Base-by-base conservation (phyloP, 2,113 vertebrate genomes). In the Eudyptes chrysolophus region DNA sequence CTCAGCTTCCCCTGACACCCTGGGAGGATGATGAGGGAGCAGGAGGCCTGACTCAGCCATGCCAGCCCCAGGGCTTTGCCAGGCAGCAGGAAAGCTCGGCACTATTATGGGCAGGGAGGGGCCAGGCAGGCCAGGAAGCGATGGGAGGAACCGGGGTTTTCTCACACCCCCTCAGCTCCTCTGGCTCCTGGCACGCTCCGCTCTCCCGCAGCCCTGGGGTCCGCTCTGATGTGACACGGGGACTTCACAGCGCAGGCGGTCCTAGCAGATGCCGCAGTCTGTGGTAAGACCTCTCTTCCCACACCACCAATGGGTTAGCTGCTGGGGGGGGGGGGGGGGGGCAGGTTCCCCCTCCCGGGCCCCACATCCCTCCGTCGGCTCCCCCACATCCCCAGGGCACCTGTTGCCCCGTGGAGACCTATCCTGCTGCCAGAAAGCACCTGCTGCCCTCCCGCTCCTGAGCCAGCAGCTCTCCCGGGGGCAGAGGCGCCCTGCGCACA, bases 21-120 rank as follows among this genome's bases (percentile, higher is more conserved):
- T 8, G 10, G 7, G 91, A 95, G 85, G 95, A 84, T 72, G 91
- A 87, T 69, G 92, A 90, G n/a, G 84, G 90, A 84, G 92, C 92
- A 91, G 78, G 74, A 94, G 89, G 29, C 81, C 94, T 97, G 97
- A 97, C 25, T 97, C 95, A 97, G 94, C 89, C 75, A 4, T 62
- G 87, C 36, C 77, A 58, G 94, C 94, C 87, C 44, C 89, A 60
- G 90, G 96, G 91, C 81, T 92, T 88, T 54, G 65, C 93, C 81
- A 87, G 62, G 89, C 49, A 51, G 61, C 36, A 93, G 93, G 74
- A 79, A 87, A 91, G 89, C 95, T 94, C 95, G 88, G 92, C 70
- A 51, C 68, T 88, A 81, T 90, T 76, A 74, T 2, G 9, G 94
- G 32, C 52, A 94, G 97, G 95, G 95, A 96, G 97, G 89, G 75